Conservation (phyloP, 2,113 vertebrate genomes). For the Parus major region DNA sequence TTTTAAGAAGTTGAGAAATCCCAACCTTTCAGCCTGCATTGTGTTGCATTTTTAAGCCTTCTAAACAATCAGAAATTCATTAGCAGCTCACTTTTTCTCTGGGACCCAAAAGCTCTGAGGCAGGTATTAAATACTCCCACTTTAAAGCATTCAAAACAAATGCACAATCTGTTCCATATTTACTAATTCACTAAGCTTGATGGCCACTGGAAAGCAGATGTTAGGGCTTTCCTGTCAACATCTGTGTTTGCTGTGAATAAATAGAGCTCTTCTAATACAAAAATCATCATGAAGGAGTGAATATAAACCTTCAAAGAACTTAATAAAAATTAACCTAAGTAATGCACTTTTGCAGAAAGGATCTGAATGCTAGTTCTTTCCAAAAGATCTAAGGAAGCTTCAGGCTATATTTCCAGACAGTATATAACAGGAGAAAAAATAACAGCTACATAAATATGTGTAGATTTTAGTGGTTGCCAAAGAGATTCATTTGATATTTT, state of each 20-base stretch:
- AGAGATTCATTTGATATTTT: constrained; percentile 63
- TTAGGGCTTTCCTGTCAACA: constrained; percentile 6
- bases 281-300: not conserved
- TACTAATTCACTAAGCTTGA: not conserved
- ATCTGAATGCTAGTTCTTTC: not conserved
- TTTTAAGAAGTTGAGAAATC: not conserved
- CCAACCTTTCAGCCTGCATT: not conserved
- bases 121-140: not conserved
- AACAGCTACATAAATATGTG: constrained; percentile 37
- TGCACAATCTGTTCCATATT: constrained; percentile 12
- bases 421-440: not conserved
- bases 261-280: not conserved
- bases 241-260: not conserved
- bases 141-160: not conserved
- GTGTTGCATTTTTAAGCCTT: not conserved
- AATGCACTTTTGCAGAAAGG: not conserved
- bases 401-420: constrained; percentile 45
- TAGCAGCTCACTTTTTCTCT: not conserved
- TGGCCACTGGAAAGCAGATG: constrained; percentile 25
- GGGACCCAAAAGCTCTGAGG: not conserved
- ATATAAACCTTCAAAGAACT: constrained; percentile 25
- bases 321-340: constrained; percentile 37
- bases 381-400: constrained; percentile 22
- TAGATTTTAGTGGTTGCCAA: constrained; percentile 44
- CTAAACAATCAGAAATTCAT: not conserved